Base-by-base conservation (phyloP, 2,113 vertebrate species). In the Apeltes quadracus region DNA sequence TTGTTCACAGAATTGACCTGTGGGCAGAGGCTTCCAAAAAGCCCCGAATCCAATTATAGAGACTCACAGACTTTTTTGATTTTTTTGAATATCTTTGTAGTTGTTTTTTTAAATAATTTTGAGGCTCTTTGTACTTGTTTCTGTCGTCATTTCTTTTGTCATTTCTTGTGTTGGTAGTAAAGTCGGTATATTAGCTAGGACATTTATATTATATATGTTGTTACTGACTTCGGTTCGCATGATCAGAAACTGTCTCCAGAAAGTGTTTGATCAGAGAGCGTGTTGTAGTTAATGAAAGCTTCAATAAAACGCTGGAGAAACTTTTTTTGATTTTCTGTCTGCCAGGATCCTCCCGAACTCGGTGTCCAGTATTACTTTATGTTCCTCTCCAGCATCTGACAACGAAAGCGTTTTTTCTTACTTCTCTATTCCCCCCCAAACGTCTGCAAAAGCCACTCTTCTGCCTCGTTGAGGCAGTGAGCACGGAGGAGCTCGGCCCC, bases 391-490 rank as follows among this genome's bases (percentile, higher is more conserved):
- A 16, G 50, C 63, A 44, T 75, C 58, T 79, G 44, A 75, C 48
- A 59, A 29, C 63, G 58, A 70, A 76, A 76, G 9, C 46, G 18
- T 36, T 51, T 43, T 44, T n/a, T 63, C 36, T n/a, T 23, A 25
- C 41, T 41, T 23, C 32, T 34, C 32, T 34, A 23, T n/a, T 50
- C 5, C 12, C 48, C 29, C 14, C 29, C 29, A 56, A 66, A 78
- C 50, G 54, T 44, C 56, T 34, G 53, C 59, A 67, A 83, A n/a
- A 39, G 39, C 69, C 36, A 51, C 57, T 44, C 59, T 18, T 14
- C 43, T 62, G 39, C 69, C 53, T 69, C 79, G 67, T 84, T 84
- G 78, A 80, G 4, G 54, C 63, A 81, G 66, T 50, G 54, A 81
- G 68, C 0, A 29, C 75, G 77, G 59, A 43, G 66, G 72, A 68